Percentiles rank a stretch among this genome's conserved stretches.
phyloP scores from a whole-genome alignment of 35 echinoderm and acorn worm genomes.

The Ophiothrix spiculata region DNA sequence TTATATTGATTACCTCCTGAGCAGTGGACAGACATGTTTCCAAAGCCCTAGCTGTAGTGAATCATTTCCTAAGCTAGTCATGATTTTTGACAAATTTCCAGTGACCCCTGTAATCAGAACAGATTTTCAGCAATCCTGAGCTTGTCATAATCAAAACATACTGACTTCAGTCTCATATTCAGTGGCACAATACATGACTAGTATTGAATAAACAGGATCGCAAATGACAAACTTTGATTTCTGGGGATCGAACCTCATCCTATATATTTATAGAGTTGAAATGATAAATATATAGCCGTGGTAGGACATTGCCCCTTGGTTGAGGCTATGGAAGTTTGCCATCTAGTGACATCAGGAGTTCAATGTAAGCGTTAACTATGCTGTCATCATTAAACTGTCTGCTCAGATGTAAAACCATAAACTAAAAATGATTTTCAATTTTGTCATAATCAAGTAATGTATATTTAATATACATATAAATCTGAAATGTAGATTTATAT shows the following conservation, averaged over 20 bases:
- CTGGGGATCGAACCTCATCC: neutral
- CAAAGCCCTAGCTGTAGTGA: conserved; percentile 12
- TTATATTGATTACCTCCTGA: conserved; percentile 3
- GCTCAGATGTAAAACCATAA: neutral
- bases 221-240: neutral
- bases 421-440: too few species aligned
- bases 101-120: neutral
- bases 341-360: neutral
- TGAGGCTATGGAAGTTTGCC: neutral
- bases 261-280: too few species aligned
- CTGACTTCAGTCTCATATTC: neutral
- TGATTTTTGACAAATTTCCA: conserved; percentile 16
- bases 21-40: neutral
- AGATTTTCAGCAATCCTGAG: neutral
- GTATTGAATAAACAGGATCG: neutral
- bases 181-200: neutral
- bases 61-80: conserved; percentile 13
- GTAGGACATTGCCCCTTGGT: neutral
- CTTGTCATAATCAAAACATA: neutral
- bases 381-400: neutral
- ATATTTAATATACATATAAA: too few species aligned
- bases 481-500: too few species aligned
- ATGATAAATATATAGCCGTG: too few species aligned
- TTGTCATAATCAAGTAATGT: too few species aligned
- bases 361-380: neutral